Evolutionary conservation across 2,797 vertebrate genomes (phyloP).

Genomic region (Gobionotothen gibberifrons): DNA sequence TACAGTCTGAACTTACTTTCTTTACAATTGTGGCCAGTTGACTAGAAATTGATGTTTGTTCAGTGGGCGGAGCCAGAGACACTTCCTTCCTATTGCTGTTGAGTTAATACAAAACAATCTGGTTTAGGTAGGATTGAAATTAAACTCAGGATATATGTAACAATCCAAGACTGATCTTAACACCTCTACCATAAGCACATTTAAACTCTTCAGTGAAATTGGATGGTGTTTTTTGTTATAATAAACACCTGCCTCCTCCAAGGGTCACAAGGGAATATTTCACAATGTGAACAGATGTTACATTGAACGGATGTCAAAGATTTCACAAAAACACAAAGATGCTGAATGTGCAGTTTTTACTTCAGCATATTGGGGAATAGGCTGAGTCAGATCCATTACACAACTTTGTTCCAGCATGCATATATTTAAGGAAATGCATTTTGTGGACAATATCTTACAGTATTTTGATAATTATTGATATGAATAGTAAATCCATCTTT

Average conservation of each 20-base stretch:
- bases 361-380: background rate
- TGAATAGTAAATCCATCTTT: background rate
- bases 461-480: background rate
- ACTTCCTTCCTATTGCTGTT: background rate
- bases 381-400: conserved; percentile 8
- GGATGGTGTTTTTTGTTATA: background rate
- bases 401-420: background rate
- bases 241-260: background rate
- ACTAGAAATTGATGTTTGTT: background rate
- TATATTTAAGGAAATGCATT: background rate
- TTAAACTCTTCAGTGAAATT: background rate
- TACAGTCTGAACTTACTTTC: background rate
- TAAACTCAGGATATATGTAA: background rate
- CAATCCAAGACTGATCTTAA: background rate
- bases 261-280: conserved; percentile 16
- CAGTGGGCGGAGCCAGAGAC: conserved; percentile 30
- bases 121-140: background rate
- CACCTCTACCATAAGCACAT: background rate
- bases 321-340: conserved; percentile 49
- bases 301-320: background rate
- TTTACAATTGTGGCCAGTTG: background rate
- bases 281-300: conserved; percentile 21
- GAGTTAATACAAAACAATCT: background rate
- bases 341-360: conserved; percentile 49
- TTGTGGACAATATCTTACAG: background rate